Base-by-base conservation (phyloP, 2,797 vertebrate species). In the Malurus splendens region DNA sequence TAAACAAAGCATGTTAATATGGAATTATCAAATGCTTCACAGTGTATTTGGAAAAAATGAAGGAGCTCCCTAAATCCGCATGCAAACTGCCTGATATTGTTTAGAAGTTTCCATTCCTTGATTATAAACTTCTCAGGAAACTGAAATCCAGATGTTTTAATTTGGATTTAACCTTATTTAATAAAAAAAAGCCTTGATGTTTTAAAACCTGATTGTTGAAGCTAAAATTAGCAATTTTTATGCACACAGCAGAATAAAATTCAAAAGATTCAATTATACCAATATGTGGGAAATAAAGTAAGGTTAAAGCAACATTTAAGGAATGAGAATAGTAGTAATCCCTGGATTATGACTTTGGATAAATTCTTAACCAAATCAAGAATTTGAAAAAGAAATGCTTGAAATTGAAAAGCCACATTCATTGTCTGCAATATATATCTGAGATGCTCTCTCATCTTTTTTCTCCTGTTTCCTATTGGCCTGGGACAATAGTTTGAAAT, bases 131-230 rank as follows among this genome's bases (percentile, higher is more conserved):
- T 54, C 36, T 86, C 47, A 57, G 41, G 51, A 89, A 87, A 78
- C 62, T 75, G 71, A 91, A 87, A 81, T 83, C 59, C 81, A 83
- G 74, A 62, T 90, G 56, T 84, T 87, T 87, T 90, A 42, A 72
- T 83, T 86, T 78, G 59, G 28, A 62, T 91, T 83, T 81, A 56
- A 56, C 45, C 14, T 79, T 62, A 60, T 81, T 71, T 83, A 79
- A 82, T 86, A 20, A 68, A 86, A 36, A 36, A 77, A 83, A 59
- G 5, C 23, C 14, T n/a, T 6, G 5, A 2, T 10, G 13, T 77
- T 90, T 74, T 56, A 52, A 68, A 86, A 81, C n/a, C 18, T 81
- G 2, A 12, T 7, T 33, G 33, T 59, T 82, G 48, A 62, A 84
- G 45, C 33, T 72, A 77, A 62, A 55, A 87, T 44, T 50, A 54